Base-by-base conservation (phyloP, 1,140 invertebrate species). In the Lordiphosa mommai region DNA sequence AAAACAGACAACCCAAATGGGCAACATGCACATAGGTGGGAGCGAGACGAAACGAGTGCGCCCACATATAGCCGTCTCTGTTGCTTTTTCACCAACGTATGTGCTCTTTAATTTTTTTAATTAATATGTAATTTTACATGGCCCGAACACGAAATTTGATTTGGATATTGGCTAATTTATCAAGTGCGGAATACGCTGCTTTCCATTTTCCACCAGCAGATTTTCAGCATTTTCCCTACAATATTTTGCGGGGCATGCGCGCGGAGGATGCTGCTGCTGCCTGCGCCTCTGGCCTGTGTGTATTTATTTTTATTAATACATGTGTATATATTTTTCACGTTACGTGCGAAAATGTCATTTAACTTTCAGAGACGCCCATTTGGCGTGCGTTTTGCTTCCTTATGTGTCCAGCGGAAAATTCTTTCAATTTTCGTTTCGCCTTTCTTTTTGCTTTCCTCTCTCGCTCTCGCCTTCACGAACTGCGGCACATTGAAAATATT, bases 1-100 rank as follows among this genome's bases (percentile, higher is more conserved):
- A 82, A 82, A 82, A 82, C 76, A 82, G 76, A 82, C 80, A 60
- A 37, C 67, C 20, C 64, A 61, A 73, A 52, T 51, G 48, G 29
- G 12, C 47, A 44, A 40, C 30, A 8, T 33, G 36, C 48, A 61
- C 53, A 44, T 65, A 61, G 37, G 61, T 9, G 3, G 48, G 50
- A 80, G 61, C 32, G 32, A 51, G 71, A 76, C 6, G 30, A 29
- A 20, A 41, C 12, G 8, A 13, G 6, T 12, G 30, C 5, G 4
- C 3, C 1, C 16, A 16, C 50, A 14, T 47, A 44, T 60, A 68
- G 64, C 48, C 12, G 64, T 49, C 23, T 48, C 64, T 37, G 34
- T 58, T 56, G 46, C 50, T 65, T 66, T 66, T 60, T 68, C 65
- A 60, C 63, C 20, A 36, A 64, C 13, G 16, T 29, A 17, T 41